Conservation (phyloP, 2,113 vertebrate genomes). For the Pristiophorus japonicus region DNA sequence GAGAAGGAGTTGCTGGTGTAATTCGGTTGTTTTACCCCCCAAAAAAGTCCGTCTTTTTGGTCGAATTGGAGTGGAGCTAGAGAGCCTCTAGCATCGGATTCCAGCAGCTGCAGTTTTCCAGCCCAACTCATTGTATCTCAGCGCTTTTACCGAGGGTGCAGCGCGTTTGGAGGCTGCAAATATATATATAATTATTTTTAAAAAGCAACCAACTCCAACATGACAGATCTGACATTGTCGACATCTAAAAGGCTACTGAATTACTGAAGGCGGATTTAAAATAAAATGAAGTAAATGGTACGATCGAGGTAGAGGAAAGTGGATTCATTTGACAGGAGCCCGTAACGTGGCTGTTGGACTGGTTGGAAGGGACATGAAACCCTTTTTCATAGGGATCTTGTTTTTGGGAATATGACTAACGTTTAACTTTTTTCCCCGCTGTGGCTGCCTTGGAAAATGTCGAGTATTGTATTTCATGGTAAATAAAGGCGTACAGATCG, state of each 20-base stretch:
- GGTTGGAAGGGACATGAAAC: not conserved
- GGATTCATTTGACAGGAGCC: constrained; percentile 18
- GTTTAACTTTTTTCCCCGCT: not conserved
- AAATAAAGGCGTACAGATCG: not conserved
- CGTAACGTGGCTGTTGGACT: constrained; percentile 22
- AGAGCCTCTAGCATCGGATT: constrained; percentile 33
- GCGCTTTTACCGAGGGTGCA: constrained; percentile 3
- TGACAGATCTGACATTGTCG: constrained; percentile 27
- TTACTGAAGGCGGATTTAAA: not conserved
- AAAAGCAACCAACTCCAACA: not conserved
- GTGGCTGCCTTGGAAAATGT: constrained; percentile 7
- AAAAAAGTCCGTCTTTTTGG: constrained; percentile 34
- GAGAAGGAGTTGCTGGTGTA: constrained; percentile 30
- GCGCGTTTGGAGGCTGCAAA: constrained; percentile 3
- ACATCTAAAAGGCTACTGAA: constrained; percentile 3
- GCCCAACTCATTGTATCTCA: constrained; percentile 27
- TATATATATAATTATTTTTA: not conserved
- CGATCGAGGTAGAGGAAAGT: not conserved
- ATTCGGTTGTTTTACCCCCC: constrained; percentile 26
- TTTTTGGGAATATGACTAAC: not conserved
- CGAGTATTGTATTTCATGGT: not conserved
- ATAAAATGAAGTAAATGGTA: constrained; percentile 2
- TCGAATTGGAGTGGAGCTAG: constrained; percentile 23
- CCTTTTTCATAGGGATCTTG: not conserved
- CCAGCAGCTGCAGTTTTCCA: constrained; percentile 18